Conservation (phyloP, 2,797 vertebrate species). For the Gambusia yucatana region DNA sequence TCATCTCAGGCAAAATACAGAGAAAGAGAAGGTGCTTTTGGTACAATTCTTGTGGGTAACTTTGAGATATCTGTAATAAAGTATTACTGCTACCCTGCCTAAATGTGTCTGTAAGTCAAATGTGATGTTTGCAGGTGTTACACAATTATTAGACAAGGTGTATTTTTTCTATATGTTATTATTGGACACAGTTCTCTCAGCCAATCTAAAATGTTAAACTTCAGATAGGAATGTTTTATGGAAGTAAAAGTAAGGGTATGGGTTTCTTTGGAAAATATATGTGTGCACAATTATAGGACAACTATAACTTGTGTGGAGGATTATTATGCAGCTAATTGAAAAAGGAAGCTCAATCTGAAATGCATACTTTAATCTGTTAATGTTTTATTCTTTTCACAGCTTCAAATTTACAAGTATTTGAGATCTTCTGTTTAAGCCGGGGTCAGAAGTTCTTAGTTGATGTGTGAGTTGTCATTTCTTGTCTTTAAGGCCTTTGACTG, state of each 20-base stretch:
- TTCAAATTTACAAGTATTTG: neutral
- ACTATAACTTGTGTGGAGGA: neutral
- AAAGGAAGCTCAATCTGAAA: neutral
- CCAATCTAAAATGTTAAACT: neutral
- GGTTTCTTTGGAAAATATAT: neutral
- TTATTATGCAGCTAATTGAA: neutral
- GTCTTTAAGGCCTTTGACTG: neutral
- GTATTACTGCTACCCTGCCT: slow-evolving; percentile 8
- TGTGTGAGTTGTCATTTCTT: neutral
- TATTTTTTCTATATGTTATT: neutral
- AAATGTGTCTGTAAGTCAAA: neutral
- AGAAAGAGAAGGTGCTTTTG: neutral
- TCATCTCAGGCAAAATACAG: slow-evolving; percentile 19
- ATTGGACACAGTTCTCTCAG: neutral
- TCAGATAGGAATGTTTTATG: neutral
- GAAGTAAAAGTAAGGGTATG: neutral
- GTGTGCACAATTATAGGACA: neutral
- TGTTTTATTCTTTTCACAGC: too few species aligned
- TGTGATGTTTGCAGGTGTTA: neutral
- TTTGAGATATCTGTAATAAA: slow-evolving; percentile 38
- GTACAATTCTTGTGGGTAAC: slow-evolving; percentile 5
- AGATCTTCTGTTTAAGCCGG: neutral
- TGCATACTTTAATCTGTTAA: neutral
- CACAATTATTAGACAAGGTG: neutral
- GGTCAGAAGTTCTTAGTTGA: neutral